Evolutionary conservation across 2,113 vertebrate genomes (phyloP).

Genomic region (Tenebrosternarchus preto): DNA sequence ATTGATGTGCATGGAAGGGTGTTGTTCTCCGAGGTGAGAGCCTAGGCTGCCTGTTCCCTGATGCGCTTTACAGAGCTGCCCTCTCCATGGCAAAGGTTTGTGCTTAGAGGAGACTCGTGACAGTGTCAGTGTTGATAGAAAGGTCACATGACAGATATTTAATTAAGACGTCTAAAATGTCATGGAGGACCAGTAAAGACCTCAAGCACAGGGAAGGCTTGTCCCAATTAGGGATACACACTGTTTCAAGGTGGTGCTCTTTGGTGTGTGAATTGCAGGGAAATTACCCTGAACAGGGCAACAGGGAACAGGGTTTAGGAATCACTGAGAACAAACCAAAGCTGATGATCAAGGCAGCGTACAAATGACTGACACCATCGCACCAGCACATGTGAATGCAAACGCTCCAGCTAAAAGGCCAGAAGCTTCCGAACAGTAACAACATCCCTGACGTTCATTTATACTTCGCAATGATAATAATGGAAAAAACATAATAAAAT

Average conservation of each 20-base stretch:
- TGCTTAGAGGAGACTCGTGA: neutral
- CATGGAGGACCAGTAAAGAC: constrained; percentile 30
- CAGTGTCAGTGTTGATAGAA: constrained; percentile 31
- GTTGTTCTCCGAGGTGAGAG: constrained; percentile 14
- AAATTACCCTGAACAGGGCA: constrained; percentile 17
- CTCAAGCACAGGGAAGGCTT: constrained; percentile 31
- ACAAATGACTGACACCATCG: neutral
- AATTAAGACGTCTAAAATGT: constrained; percentile 50
- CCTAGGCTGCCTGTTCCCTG: constrained; percentile 1
- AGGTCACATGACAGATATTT: constrained; percentile 52
- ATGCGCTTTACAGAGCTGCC: neutral
- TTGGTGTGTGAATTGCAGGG: constrained; percentile 21
- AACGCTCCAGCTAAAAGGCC: constrained; percentile 1
- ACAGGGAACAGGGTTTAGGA: neutral
- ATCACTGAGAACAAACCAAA: neutral
- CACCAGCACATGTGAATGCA: neutral
- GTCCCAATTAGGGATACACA: constrained; percentile 48
- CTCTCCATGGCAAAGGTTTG: constrained; percentile 16
- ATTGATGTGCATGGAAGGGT: constrained; percentile 42
- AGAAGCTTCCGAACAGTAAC: constrained; percentile 4
- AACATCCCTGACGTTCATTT: constrained; percentile 1
- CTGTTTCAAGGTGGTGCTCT: constrained; percentile 31
- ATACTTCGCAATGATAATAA: constrained; percentile 19
- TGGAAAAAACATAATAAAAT: no score
- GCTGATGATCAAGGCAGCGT: neutral